A percentile compares a stretch with the other conserved stretches of the same genome.
phyloP scores from a whole-genome alignment of 2,888 invertebrate species.

The Mallateleia sp. region DNA sequence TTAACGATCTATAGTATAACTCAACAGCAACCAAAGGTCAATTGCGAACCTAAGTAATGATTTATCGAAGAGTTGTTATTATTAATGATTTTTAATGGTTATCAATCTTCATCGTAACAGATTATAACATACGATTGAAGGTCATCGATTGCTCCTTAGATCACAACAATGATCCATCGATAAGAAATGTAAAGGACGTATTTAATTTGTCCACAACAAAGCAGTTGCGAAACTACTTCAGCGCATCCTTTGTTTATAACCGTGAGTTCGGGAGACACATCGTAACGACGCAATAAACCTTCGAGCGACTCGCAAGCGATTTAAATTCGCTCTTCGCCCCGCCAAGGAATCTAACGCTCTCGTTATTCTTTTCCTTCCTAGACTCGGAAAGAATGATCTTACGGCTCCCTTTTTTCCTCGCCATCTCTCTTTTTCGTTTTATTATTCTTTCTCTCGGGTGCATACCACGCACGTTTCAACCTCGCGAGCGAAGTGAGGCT shows the following conservation, averaged over 20 bases:
- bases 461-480: conserved; percentile 57
- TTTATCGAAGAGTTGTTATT: too few species aligned
- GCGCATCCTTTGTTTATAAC: conserved; percentile 46
- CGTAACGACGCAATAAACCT: conserved; percentile 74
- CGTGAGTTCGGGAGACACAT: conserved; percentile 38
- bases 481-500: conserved; percentile 47
- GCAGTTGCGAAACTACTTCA: not conserved
- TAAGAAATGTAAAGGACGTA: conserved; percentile 8
- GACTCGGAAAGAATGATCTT: conserved; percentile 1
- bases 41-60: too few species aligned
- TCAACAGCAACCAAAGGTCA: too few species aligned
- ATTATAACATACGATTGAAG: too few species aligned
- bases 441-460: conserved; percentile 44
- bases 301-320: conserved; percentile 68
- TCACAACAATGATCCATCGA: not conserved
- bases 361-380: conserved; percentile 62
- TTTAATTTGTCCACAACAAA: conserved; percentile 28
- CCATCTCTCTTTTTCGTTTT: conserved; percentile 43
- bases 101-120: not conserved
- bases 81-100: not conserved
- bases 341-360: conserved; percentile 65
- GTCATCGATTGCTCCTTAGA: too few species aligned
- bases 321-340: conserved; percentile 72
- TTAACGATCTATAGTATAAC: too few species aligned
- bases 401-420: not conserved